phyloP scores from a whole-genome alignment of 2,888 invertebrate genomes.

The Leucozona laternaria region DNA sequence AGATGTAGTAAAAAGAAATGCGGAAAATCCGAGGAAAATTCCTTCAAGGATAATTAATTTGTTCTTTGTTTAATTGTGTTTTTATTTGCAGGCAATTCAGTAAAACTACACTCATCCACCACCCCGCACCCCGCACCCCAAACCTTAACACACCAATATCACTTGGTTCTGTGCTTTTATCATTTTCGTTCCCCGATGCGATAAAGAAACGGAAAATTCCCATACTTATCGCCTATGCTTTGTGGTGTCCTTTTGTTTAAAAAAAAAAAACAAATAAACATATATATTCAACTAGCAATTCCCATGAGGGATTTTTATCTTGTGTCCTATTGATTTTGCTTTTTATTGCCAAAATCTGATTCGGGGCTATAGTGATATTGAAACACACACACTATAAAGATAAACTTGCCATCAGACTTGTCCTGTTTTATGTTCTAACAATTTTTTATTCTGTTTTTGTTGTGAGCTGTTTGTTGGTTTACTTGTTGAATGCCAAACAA shows the following conservation, averaged over 20 bases:
- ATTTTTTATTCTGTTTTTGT: conserved; percentile 42
- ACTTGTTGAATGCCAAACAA: conserved; percentile 58
- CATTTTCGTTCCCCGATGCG: background rate
- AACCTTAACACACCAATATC: too few relatives aligned
- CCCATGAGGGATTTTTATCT: conserved; percentile 49
- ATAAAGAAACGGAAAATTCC: conserved; percentile 25
- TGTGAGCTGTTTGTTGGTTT: background rate
- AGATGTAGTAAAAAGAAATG: conserved; percentile 22
- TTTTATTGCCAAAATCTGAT: conserved; percentile 67
- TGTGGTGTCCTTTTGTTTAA: conserved; percentile 10
- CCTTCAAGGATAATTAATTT: conserved; percentile 74
- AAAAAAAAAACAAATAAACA: background rate
- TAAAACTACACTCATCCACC: conserved; percentile 12
- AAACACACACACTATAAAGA: conserved; percentile 10
- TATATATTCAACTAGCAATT: conserved; percentile 43
- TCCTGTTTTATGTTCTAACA: conserved; percentile 49
- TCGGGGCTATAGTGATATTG: conserved; percentile 12
- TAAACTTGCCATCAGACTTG: conserved; percentile 1
- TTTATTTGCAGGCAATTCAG: conserved; percentile 70
- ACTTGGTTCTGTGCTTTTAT: background rate
- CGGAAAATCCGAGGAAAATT: conserved; percentile 34
- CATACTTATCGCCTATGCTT: conserved; percentile 21
- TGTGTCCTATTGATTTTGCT: conserved; percentile 61
- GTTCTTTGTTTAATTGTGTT: conserved; percentile 73
- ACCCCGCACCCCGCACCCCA: background rate